Base-by-base conservation (phyloP, 2,113 vertebrate species). In the Gavia stellata region DNA sequence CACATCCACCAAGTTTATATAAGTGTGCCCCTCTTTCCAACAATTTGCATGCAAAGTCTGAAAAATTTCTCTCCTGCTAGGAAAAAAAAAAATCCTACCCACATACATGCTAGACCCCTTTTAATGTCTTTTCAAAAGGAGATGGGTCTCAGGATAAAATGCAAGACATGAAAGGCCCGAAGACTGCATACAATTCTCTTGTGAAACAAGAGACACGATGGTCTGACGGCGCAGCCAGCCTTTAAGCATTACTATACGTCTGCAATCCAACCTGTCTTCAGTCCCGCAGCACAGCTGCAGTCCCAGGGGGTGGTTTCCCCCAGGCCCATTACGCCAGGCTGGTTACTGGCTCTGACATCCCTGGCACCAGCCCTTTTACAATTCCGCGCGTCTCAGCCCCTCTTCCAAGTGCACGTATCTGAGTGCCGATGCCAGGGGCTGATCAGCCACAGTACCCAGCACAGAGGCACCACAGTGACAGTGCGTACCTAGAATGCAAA, bases 331-430 rank as follows among this genome's bases (percentile, higher is more conserved):
- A 59, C 0, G 0, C 38, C 91, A 55, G 82, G 52, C 80, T 44
- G 62, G 26, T 25, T 45, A 19, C 85, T 25, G 62, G 52, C 74
- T 90, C 85, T 73, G 88, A 86, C 86, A 81, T 9, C 23, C 28
- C 78, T 24, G 49, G 65, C 42, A 82, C 34, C 47, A 63, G 73
- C 24, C 65, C 56, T 52, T 28, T 33, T 66, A 6, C 65, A 26
- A 1, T 19, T 63, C 77, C 19, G 2, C 2, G 0, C 5, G 0
- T 20, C 58, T n/a, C 81, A 50, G 16, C 29, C 61, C 44, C 36
- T 56, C 36, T 36, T 18, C 71, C 1, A 0, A 55, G 63, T 4
- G 19, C 53, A 8, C 1, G 0, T 14, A 47, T 5, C 42, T 1
- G 1, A 12, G 24, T 4, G 9, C 28, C 3, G 1, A 34, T 7